Conservation (phyloP, 2,113 vertebrate genomes). For the Anarhynchus alexandrinus region DNA sequence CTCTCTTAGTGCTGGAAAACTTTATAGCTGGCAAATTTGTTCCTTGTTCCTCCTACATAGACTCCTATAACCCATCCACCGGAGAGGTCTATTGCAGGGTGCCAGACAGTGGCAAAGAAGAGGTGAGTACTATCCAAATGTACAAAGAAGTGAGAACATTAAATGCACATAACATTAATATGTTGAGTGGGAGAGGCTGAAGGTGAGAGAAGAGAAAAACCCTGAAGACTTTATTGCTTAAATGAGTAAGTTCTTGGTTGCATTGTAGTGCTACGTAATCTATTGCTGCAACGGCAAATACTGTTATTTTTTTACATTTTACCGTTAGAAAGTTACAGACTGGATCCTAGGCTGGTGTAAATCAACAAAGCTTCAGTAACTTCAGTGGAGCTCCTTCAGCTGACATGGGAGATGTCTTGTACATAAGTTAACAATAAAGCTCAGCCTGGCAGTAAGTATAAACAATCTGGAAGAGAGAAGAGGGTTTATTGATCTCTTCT, state of each 20-base stretch:
- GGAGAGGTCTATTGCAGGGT: slow-evolving; percentile 90
- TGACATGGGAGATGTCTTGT: neutral
- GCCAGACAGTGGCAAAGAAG: slow-evolving; percentile 86
- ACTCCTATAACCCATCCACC: slow-evolving; percentile 89
- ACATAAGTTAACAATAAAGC: neutral
- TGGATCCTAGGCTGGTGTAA: neutral
- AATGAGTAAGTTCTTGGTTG: neutral
- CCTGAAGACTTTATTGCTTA: neutral
- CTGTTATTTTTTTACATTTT: neutral
- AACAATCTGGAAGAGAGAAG: neutral
- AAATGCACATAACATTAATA: neutral
- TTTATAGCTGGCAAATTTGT: slow-evolving; percentile 89
- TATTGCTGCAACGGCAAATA: neutral
- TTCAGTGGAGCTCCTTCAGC: neutral
- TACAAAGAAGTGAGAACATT: neutral
- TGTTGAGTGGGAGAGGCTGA: neutral
- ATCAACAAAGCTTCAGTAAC: neutral
- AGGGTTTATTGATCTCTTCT: neutral
- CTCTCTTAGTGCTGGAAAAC: slow-evolving; percentile 85
- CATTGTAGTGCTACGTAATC: neutral
- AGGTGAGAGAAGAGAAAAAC: neutral
- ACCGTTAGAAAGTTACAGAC: neutral
- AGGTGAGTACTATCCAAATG: slow-evolving; percentile 77
- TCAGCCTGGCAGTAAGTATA: neutral
- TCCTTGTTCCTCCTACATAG: slow-evolving; percentile 79